Evolutionary conservation across 1,140 invertebrate species (phyloP), one percentile per base, ranked within the genome.

Genomic region (Armadillidium nasatum): DNA sequence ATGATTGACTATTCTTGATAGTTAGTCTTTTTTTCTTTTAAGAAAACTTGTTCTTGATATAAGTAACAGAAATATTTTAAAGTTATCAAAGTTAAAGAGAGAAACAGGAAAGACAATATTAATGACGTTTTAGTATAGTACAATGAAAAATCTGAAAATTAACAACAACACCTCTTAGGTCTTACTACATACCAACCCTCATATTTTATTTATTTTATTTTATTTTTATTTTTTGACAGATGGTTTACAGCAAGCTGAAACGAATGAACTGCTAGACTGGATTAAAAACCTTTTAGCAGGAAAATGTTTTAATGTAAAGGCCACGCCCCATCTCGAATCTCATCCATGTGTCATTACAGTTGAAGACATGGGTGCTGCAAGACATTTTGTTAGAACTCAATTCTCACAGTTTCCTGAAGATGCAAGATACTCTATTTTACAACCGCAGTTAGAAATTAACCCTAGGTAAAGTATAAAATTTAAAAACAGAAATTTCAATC

Each of bases 341-440:
- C 95, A 99, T 87, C 96, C 96, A 0, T 97, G 95, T 84, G 92
- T 97, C 0, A 89, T 98, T 0, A 96, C 94, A 1, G 93, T 97
- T 0, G 91, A 94, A 82, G 95, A 98, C 85, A 97, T 98, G 95
- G 95, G 93, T 0, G 93, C 94, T 10, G 95, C 95, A 0, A 86
- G 96, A 77, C 96, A 98, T 85, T 97, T 98, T 82, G 91, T 98
- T 74, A 89, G 92, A 70, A 95, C 94, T 6, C 93, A 96, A 82
- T 90, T 93, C 72, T 90, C 94, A 83, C 90, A 91, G 81, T 86
- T 96, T 44, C 89, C 90, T 0, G 93, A 96, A 81, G 94, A 96
- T 80, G 92, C 93, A 82, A 88, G 93, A 82, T 95, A 91, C 83
- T 90, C 92, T 0, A 84, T 97, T 19, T 86, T 98, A 44, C 93